Conservation (phyloP, 2,888 invertebrate genomes). For the Apoda limacodes region DNA sequence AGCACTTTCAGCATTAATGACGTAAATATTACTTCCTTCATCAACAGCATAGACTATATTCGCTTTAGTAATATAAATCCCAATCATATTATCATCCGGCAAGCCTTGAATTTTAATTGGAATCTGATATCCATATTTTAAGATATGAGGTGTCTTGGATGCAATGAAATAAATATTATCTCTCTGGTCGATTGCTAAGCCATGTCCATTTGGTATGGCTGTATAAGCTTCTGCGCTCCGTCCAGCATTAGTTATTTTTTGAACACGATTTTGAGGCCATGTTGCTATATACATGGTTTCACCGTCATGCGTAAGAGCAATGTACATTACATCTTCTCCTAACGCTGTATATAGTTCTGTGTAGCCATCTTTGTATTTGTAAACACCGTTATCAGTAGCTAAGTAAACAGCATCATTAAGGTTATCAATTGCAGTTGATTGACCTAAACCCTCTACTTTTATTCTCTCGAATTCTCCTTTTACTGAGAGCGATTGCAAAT, state of each 20-base stretch:
- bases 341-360: constrained; percentile 43
- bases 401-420: constrained; percentile 55
- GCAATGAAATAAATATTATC: constrained; percentile 57
- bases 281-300: constrained; percentile 49
- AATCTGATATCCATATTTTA: constrained; percentile 35
- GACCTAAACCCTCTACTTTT: constrained; percentile 50
- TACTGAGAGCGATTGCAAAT: constrained; percentile 37
- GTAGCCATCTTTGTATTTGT: constrained; percentile 47
- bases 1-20: constrained; percentile 39
- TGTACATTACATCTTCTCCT: constrained; percentile 59
- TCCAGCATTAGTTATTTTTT: constrained; percentile 44
- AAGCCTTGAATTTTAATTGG: constrained; percentile 52
- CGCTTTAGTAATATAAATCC: constrained; percentile 47
- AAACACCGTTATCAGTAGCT: constrained; percentile 59
- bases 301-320: constrained; percentile 44
- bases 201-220: constrained; percentile 53
- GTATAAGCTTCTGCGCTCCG: constrained; percentile 41
- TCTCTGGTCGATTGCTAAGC: constrained; percentile 45
- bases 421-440: constrained; percentile 58
- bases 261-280: constrained; percentile 57
- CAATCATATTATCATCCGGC: constrained; percentile 48
- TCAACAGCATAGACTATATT: constrained; percentile 56
- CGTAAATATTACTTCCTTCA: constrained; percentile 46
- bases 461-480: constrained; percentile 42
- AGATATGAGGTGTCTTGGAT: constrained; percentile 47